Base-by-base conservation (phyloP, 2,113 vertebrate species). In the Charadrius vociferus region DNA sequence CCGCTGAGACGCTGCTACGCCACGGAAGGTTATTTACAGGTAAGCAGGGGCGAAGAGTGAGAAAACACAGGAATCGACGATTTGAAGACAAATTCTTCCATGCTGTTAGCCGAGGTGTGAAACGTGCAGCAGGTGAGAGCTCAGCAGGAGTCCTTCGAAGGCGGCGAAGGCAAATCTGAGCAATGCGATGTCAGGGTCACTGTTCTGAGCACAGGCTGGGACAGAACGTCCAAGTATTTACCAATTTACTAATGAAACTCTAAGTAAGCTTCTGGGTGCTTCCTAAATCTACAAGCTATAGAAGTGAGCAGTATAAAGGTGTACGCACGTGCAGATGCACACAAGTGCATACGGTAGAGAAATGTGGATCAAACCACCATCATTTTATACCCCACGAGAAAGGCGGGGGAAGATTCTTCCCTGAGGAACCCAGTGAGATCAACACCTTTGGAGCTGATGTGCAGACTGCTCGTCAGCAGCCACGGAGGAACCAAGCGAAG, bases 271-370 rank as follows among this genome's bases (percentile, higher is more conserved):
- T 50, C 62, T 53, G 27, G 9, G 86, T 85, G 41, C 70, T 72
- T 37, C 52, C 32, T 36, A 6, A 20, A 50, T 29, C 43, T 21
- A 0, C 10, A 36, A 80, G 55, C n/a, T 78, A 15, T 6, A 68
- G 17, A 14, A 53, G 37, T 1, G 9, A 81, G 73, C 20, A n/a
- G 29, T 22, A 14, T 6, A 49, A 70, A 71, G 61, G 14, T 2
- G 1, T 5, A 22, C 0, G 9, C 3, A 18, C 9, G 6, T 12
- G 14, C 34, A 65, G 61, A 83, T 9, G 27, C 7, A 43, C 34
- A 10, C 14, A 15, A 24, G 22, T 8, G 13, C 17, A 8, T 2
- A 7, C 0, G 24, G 10, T 2, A 17, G 2, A 27, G 66, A 67
- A 71, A 56, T 0, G 4, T 2, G 3, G 4, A 18, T 19, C 59